Evolutionary conservation across 2,888 invertebrate genomes (phyloP), one percentile per base, ranked within the genome.

Genomic region (Ormyrus thymus): DNA sequence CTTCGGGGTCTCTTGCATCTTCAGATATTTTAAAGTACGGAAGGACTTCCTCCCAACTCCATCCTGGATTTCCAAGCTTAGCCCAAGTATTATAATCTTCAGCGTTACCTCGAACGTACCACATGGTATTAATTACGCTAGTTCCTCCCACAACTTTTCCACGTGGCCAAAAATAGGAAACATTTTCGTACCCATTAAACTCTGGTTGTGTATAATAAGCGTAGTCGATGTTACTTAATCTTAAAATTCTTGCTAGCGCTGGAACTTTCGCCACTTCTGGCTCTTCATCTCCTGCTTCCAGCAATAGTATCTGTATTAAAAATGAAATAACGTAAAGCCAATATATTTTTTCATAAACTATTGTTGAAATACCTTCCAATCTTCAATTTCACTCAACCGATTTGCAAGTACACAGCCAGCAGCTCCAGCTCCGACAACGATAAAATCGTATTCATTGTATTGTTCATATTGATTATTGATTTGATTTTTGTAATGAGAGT

Each of bases 261-360:
- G 95, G 95, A 0, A 94, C 92, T 58, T 93, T 93, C 0, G 94
- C 92, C 0, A 93, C 91, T 59, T 93, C 91, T 0, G 94, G 94
- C 86, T 94, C 94, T 86, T 94, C 94, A 4, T 91, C 91, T 0
- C 94, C 94, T 0, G 94, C 94, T 91, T 94, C 94, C 61, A 94
- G 86, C 0, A 94, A 90, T 0, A 94, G 89, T 11, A 94, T 90
- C 94, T 94, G 29, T 0, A 29, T 29, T 29, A 29, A 29, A 29
- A 29, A 29, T 29, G 3, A 29, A 29, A 29, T 29, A 29, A 29
- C 4, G 29, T 29, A 29, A 29, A 29, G 29, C 29, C 29, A 29
- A 29, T 29, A 29, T 29, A 29, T 29, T 29, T 29, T 3, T 29
- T 29, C 29, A 29, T 29, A 29, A 29, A 29, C 29, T 29, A 29